Evolutionary conservation across 2,113 vertebrate species (phyloP).

Genomic region (Diadophis punctatus): DNA sequence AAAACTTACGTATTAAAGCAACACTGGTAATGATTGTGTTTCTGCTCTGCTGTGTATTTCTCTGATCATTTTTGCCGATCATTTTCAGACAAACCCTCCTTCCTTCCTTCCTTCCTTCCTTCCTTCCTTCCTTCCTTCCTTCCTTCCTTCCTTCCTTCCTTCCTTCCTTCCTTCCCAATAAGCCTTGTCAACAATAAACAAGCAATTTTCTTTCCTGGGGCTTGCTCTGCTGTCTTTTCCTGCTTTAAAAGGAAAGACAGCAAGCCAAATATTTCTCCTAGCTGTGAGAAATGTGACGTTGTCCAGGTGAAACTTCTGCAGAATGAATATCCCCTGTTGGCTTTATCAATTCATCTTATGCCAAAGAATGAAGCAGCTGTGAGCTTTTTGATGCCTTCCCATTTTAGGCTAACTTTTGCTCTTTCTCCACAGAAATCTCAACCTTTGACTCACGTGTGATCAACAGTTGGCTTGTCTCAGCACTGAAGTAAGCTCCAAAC

Average conservation of each 20-base stretch:
- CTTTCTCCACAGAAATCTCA: background rate
- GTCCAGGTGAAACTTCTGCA: background rate
- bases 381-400: background rate
- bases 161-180: background rate
- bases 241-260: background rate
- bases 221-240: background rate
- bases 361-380: background rate
- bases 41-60: background rate
- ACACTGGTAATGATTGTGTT: background rate
- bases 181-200: background rate
- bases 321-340: background rate
- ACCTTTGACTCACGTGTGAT: background rate
- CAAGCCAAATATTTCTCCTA: background rate
- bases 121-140: background rate
- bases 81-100: background rate
- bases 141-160: too few species aligned
- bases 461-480: background rate
- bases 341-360: background rate
- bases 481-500: background rate
- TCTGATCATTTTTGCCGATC: background rate
- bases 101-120: too few species aligned
- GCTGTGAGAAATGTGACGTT: background rate
- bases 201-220: background rate
- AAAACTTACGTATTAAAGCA: background rate
- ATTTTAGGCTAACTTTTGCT: background rate